A percentile compares a stretch with the other conserved stretches of the same genome.
Conservation (phyloP, 2,888 invertebrate species). For the Rhorus exstirpatorius region DNA sequence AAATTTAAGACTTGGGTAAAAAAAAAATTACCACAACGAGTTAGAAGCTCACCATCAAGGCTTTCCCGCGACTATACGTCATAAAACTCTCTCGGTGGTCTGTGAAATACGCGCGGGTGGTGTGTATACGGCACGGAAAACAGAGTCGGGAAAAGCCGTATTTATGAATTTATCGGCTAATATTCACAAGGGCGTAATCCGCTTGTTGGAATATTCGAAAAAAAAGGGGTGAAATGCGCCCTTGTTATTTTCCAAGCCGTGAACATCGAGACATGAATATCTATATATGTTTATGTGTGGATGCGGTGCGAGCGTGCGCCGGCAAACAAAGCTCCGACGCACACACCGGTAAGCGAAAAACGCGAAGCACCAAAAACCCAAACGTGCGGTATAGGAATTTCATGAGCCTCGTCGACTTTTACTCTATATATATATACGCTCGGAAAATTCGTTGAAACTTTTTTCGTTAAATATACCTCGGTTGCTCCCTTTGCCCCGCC, state of each 20-base stretch:
- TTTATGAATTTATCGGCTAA: background rate
- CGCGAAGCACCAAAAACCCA: background rate
- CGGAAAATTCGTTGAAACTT: conserved; percentile 63
- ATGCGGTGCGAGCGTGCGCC: background rate
- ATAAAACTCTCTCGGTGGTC: background rate
- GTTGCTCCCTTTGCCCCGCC: background rate
- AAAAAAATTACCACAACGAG: background rate
- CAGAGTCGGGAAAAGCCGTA: background rate
- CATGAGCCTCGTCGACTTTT: conserved; percentile 50
- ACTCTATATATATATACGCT: conserved; percentile 19
- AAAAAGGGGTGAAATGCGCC: background rate
- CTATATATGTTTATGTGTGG: background rate
- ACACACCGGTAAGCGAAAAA: conserved; percentile 24
- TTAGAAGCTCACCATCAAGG: conserved; percentile 9
- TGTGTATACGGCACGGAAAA: background rate
- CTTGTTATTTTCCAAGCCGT: background rate
- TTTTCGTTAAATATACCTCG: conserved; percentile 60
- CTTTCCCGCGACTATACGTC: background rate
- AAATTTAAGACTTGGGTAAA: background rate
- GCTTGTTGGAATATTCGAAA: too few relatives aligned
- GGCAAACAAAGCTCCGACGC: conserved; percentile 11
- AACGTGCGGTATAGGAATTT: conserved; percentile 39
- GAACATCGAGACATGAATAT: background rate
- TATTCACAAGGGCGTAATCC: background rate
- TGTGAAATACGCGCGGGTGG: conserved; percentile 6